Percentiles rank a stretch among this genome's conserved stretches.
Evolutionary conservation across 2,888 invertebrate species (phyloP).

Genomic region (Conops quadrifasciatus): DNA sequence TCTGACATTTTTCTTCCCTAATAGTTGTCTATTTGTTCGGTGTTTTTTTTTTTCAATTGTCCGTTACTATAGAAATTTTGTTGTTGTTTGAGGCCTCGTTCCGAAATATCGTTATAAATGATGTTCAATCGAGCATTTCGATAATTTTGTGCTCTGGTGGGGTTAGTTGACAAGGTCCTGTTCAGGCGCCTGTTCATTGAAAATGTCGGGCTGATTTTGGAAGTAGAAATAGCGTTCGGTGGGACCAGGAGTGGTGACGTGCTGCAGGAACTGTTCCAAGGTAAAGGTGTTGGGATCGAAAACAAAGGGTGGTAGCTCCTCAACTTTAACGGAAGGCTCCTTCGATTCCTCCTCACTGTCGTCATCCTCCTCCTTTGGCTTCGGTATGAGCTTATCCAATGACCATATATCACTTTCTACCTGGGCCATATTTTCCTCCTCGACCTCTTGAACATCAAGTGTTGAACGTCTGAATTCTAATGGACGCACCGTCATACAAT

Average conservation of each 20-base stretch:
- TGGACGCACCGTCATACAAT: constrained; percentile 36
- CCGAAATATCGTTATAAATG: too few relatives aligned
- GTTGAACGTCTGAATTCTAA: constrained; percentile 24
- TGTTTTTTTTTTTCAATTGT: constrained; percentile 15
- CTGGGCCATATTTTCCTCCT: neutral
- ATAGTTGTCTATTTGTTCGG: constrained; percentile 9
- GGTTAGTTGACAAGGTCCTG: neutral
- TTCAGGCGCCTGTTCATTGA: neutral
- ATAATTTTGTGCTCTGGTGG: neutral
- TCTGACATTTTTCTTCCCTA: constrained; percentile 25
- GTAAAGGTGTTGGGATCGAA: constrained; percentile 49
- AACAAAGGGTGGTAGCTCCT: constrained; percentile 35
- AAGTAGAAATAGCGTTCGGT: constrained; percentile 46
- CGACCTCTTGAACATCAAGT: neutral
- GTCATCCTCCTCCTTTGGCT: neutral
- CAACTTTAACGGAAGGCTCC: neutral
- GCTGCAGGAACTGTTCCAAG: constrained; percentile 47
- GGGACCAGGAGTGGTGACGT: constrained; percentile 50
- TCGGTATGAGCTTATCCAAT: neutral
- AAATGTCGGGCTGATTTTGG: constrained; percentile 1
- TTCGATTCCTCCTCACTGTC: constrained; percentile 3
- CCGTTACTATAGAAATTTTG: constrained; percentile 47
- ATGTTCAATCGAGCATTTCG: too few relatives aligned
- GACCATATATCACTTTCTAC: neutral
- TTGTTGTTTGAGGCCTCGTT: constrained; percentile 20